Base-by-base conservation (phyloP, 2,888 invertebrate species). In the Hesperia comma region DNA sequence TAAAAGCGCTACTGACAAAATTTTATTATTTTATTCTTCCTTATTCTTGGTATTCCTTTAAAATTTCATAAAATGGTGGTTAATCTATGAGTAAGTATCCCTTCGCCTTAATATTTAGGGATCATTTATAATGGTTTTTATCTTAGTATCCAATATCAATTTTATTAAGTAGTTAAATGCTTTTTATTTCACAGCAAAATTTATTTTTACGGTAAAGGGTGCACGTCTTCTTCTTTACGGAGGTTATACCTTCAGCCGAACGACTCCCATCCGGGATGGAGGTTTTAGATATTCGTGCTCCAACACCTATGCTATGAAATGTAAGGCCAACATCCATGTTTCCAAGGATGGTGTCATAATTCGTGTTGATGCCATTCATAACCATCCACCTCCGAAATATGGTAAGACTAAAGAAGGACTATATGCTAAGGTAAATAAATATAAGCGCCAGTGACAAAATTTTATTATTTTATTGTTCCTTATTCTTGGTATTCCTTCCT, bases 161-260 rank as follows among this genome's bases (percentile, higher is more conserved):
- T 46, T 46, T 46, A n/a, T 15, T 17, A 5, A 37, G 37, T n/a
- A n/a, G n/a, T 10, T 37, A 37, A 46, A 15, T n/a, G 14, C n/a
- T 54, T 54, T 21, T 33, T 54, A 26, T 19, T 40, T 79, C 79
- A 53, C 77, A 79, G 80, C 61, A 6, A 70, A 15, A n/a, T 79
- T 77, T 66, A 77, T 77, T 33, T 58, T 55, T 5, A 63, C 56
- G 2, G 58, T 40, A 1, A 37, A 26, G 10, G 61, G 61, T 0
- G 51, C 51, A 0, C 51, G 61, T n/a, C 21, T 61, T 1, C 51
- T 61, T 21, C n/a, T 61, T 4, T 61, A 53, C 12, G n/a, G 53
- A 51, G 21, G 21, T 1, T 53, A 61, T 10, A 53, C 61, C 2
- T 61, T 49, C 51, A 61, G 49, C 37, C 17, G 53, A 21, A 8